Evolutionary conservation across 1,140 invertebrate species (phyloP), one percentile per base, ranked within the genome.

Genomic region (Eubasilissa regina): DNA sequence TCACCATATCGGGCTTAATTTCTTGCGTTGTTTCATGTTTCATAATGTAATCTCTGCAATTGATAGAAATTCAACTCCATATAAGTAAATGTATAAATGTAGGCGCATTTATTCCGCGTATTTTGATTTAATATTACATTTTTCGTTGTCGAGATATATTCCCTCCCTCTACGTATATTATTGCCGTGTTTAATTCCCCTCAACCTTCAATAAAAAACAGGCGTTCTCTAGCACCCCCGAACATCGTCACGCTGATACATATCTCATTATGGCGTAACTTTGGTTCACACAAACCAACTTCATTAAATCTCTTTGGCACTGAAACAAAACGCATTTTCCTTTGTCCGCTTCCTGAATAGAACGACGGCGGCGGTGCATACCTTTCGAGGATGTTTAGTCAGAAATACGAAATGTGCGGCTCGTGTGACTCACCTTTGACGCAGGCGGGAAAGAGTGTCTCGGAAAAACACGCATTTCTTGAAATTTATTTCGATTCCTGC

Each of bases 181-280:
- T 35, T 35, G 25, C 25, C 25, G 25, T 35, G 25, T 35, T 35
- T 35, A 35, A 35, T 3, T 6, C 25, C 25, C 25, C 25, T 35
- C 25, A 35, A 35, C 25, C 25, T 35, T 35, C 1, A 35, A 35
- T 35, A 35, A 35, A 35, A 35, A 6, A 1, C 6, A 3, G 6
- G 25, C 25, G 25, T 35, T 35, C 25, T 35, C 1, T 6, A n/a
- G n/a, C n/a, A 8, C 7, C 53, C 53, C 62, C 13, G 25, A 48
- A 48, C 45, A 70, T 17, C 66, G 66, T 70, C 66, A 70, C 66
- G 66, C 66, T 51, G 66, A 70, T 70, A 17, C 44, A 17, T 51
- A 70, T 70, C 66, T 51, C 47, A 68, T 68, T 68, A 45, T 44
- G 45, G 19, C n/a, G 15, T 53, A 51, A 17, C 47, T 10, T 10